A percentile compares a stretch with the other conserved stretches of the same genome.
Conservation (phyloP, 35 echinoderm and acorn worm species). For the Ptychodera flava region DNA sequence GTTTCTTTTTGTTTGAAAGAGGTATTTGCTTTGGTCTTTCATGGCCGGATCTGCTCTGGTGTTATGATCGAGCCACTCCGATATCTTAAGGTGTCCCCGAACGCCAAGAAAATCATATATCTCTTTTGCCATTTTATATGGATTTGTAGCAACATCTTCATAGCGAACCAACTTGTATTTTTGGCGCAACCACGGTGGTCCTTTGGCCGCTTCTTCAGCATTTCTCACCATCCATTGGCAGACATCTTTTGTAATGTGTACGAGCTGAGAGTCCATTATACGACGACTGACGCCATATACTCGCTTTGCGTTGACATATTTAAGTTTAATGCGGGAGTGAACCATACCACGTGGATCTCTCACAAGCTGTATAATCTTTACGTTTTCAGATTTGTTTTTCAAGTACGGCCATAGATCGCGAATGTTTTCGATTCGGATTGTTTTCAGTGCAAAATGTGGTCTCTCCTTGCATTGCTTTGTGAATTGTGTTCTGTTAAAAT, state of each 20-base stretch:
- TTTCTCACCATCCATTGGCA: background rate
- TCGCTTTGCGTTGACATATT: background rate
- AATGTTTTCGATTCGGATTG: conserved; percentile 56
- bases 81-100: background rate
- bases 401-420: conserved; percentile 53
- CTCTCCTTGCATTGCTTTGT: background rate
- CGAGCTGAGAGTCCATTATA: background rate
- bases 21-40: background rate
- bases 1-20: background rate
- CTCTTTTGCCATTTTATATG: background rate
- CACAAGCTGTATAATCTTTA: conserved; percentile 93
- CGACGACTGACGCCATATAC: background rate
- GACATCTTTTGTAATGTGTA: background rate
- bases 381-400: conserved; percentile 29
- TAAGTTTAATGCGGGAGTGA: conserved; percentile 24
- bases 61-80: background rate
- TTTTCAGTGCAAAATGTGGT: conserved; percentile 30
- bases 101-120: background rate
- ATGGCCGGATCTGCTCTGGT: background rate
- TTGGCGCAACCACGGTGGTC: background rate
- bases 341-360: conserved; percentile 86
- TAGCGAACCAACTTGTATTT: background rate
- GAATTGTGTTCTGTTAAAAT: background rate
- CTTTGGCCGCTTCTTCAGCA: background rate
- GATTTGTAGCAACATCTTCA: background rate